Percentiles rank a stretch among this genome's conserved stretches.
phyloP scores from a whole-genome alignment of 2,888 invertebrate species.

The Chymomyza caudatula region DNA sequence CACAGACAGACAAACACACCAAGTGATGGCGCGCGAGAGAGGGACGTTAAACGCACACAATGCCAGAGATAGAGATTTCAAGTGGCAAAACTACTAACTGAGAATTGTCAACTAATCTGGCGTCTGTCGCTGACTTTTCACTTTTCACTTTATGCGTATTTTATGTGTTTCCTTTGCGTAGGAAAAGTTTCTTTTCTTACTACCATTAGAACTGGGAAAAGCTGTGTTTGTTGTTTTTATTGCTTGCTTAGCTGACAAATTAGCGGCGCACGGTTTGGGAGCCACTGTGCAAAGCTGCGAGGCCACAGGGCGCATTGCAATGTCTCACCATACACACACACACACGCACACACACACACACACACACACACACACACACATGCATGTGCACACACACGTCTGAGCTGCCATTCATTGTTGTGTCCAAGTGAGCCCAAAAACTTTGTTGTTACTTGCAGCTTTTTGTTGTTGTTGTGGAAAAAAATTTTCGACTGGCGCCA shows the following conservation, averaged over 20 bases:
- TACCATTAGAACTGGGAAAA: no score
- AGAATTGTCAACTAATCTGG: constrained; percentile 57
- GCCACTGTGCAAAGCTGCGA: not conserved
- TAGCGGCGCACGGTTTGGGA: constrained; percentile 24
- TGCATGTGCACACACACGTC: not conserved
- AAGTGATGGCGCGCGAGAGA: not conserved
- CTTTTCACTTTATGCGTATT: constrained; percentile 27
- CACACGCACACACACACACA: not conserved
- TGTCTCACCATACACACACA: not conserved
- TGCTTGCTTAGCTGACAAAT: not conserved
- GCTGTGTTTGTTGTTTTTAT: not conserved
- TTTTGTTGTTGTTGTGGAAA: constrained; percentile 34
- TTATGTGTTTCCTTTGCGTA: constrained; percentile 11
- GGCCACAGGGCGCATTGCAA: not conserved
- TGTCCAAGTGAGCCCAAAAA: constrained; percentile 9
- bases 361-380: not conserved
- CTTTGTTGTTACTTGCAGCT: constrained; percentile 6
- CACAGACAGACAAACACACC: constrained; percentile 42
- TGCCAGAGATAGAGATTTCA: not conserved
- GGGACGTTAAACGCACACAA: not conserved
- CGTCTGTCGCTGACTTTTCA: constrained; percentile 59
- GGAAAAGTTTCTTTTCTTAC: not conserved
- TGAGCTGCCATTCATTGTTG: constrained; percentile 35
- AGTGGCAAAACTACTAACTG: not conserved
- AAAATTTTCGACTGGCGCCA: constrained; percentile 76